Conservation (phyloP, 2,797 vertebrate species). For the Psittacula derbiana region DNA sequence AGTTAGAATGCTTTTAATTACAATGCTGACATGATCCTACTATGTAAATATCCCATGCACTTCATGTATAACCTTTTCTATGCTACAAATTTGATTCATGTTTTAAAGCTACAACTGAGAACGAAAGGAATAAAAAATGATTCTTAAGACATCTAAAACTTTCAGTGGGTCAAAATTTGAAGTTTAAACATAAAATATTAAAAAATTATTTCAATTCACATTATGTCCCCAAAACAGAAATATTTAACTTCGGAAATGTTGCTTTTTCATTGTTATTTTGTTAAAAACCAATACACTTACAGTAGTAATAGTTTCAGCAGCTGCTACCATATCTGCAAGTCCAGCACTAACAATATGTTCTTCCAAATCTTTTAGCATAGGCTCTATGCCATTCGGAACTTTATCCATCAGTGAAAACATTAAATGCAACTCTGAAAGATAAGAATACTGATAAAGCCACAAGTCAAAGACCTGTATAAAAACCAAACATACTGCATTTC, state of each 20-base stretch:
- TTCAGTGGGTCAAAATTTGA: neutral
- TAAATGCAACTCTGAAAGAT: constrained; percentile 88
- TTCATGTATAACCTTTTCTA: neutral
- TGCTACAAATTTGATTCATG: neutral
- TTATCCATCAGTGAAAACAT: constrained; percentile 99
- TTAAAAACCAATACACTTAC: constrained; percentile 77
- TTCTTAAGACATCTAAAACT: neutral
- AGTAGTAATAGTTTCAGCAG: constrained; percentile 97
- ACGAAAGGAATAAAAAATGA: neutral
- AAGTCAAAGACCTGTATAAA: neutral
- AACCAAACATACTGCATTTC: neutral
- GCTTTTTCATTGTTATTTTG: neutral
- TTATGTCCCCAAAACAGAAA: neutral
- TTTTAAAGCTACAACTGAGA: neutral
- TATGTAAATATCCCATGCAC: rapidly evolving
- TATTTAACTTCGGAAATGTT: neutral
- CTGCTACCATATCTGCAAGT: constrained; percentile 96
- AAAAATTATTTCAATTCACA: neutral
- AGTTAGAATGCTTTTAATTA: neutral
- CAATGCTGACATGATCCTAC: neutral
- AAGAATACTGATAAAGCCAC: constrained; percentile 56
- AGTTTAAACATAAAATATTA: neutral
- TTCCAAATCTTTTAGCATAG: constrained; percentile 98
- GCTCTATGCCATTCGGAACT: constrained; percentile 96
- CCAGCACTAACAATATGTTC: constrained; percentile 98